Evolutionary conservation across 2,797 vertebrate genomes (phyloP).

Genomic region (Salarias fasciatus): DNA sequence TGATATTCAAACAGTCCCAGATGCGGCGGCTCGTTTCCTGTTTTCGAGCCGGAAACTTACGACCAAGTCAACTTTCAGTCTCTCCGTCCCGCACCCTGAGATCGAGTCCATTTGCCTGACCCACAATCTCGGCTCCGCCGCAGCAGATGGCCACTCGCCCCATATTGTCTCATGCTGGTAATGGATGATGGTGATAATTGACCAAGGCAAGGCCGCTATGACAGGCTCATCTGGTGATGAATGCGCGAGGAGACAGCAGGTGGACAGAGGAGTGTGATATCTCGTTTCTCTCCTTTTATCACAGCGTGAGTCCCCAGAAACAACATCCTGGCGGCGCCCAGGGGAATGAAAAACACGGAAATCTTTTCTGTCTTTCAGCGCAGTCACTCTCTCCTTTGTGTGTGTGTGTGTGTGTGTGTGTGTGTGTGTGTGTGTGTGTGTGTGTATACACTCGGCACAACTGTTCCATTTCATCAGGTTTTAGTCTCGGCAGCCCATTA

Average conservation of each 20-base stretch:
- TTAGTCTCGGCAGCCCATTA: conserved; percentile 64
- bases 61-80: conserved; percentile 28
- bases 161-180: conserved; percentile 52
- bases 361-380: conserved; percentile 59
- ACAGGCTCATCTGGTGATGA: conserved; percentile 74
- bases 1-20: conserved; percentile 33
- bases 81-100: neutral
- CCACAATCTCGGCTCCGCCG: conserved; percentile 30
- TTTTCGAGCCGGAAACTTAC: conserved; percentile 35
- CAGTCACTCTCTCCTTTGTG: conserved; percentile 28
- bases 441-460: conserved; percentile 54
- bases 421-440: too few relatives aligned
- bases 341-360: conserved; percentile 71
- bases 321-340: conserved; percentile 67
- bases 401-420: conserved; percentile 29
- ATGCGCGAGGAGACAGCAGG: conserved; percentile 75
- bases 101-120: conserved; percentile 27
- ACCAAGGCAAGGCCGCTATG: conserved; percentile 55
- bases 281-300: conserved; percentile 80
- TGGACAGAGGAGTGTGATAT: conserved; percentile 80
- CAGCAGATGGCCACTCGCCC: conserved; percentile 60
- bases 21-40: conserved; percentile 22
- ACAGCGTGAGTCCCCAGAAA: conserved; percentile 70
- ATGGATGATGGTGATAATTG: conserved; percentile 70
- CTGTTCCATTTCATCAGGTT: conserved; percentile 78